Conservation (phyloP, 2,113 vertebrate genomes). For the Garra rufa region DNA sequence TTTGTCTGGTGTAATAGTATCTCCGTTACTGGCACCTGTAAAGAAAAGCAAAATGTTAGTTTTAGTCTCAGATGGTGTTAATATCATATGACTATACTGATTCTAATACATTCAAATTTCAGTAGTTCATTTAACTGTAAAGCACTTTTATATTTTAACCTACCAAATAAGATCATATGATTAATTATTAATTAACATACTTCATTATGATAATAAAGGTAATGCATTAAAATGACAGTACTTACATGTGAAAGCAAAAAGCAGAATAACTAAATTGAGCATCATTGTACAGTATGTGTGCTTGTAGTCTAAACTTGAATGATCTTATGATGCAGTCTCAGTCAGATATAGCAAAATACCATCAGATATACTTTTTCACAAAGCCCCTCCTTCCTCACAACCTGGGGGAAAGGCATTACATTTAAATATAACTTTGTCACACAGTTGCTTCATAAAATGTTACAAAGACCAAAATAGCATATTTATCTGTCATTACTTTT, state of each 20-base stretch:
- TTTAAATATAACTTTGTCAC: background rate
- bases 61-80: background rate
- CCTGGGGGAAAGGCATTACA: background rate
- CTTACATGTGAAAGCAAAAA: background rate
- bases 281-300: background rate
- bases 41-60: background rate
- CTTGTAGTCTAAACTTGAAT: background rate
- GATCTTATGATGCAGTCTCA: background rate
- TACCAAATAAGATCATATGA: background rate
- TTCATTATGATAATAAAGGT: background rate
- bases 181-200: background rate
- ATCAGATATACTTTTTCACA: background rate
- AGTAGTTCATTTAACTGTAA: too few relatives aligned
- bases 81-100: background rate
- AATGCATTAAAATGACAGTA: background rate
- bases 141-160: background rate
- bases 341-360: background rate
- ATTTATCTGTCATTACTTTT: too few relatives aligned
- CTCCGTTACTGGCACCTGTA: constrained; percentile 1
- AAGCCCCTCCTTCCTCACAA: background rate
- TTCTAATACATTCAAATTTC: too few relatives aligned
- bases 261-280: background rate
- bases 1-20: background rate
- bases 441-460: background rate
- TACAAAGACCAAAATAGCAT: too few relatives aligned